These are phyloP conservation scores for Telenomus remus DNA, from an alignment of 1,140 invertebrate genomes.

Conservation along the genomic window DNA sequence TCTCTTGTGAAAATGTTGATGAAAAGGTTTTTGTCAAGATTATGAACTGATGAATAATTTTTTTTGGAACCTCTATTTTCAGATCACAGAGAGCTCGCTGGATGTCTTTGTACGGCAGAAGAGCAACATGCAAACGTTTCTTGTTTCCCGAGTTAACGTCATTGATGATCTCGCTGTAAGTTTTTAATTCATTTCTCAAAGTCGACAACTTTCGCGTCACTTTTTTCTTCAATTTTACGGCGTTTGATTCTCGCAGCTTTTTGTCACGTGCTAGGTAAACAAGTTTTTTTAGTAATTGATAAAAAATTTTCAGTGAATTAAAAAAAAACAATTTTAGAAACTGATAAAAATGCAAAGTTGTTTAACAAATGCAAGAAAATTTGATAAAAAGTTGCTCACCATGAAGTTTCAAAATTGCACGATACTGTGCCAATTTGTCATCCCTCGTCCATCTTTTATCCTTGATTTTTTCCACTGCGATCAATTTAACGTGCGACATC, in stretches of 20 bases:
- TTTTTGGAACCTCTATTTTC: too few relatives aligned
- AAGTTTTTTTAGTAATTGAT: neutral
- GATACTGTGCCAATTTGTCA: slow-evolving; percentile 80
- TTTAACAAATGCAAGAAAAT: neutral
- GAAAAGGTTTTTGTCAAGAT: too few relatives aligned
- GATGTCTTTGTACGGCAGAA: slow-evolving; percentile 76
- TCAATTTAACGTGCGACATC: slow-evolving; percentile 13
- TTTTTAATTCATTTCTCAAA: slow-evolving; percentile 76
- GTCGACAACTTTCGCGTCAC: slow-evolving; percentile 75
- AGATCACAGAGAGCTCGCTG: slow-evolving; percentile 72
- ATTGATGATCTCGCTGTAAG: slow-evolving; percentile 76
- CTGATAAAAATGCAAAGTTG: too few relatives aligned
- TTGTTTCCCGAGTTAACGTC: slow-evolving; percentile 77
- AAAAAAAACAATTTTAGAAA: too few relatives aligned
- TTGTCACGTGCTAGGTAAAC: slow-evolving; percentile 77
- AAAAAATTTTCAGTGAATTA: too few relatives aligned
- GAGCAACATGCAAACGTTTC: slow-evolving; percentile 74
- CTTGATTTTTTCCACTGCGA: slow-evolving; percentile 54
- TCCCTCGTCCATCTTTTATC: slow-evolving; percentile 78
- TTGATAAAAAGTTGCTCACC: slow-evolving; percentile 72
- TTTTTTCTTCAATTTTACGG: slow-evolving; percentile 75
- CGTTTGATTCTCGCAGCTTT: slow-evolving; percentile 76
- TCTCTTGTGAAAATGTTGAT: too few relatives aligned
- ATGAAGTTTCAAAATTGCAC: slow-evolving; percentile 78
- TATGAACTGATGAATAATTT: too few relatives aligned